Evolutionary conservation across 2,797 vertebrate genomes (phyloP), one percentile per base, ranked within the genome.

Genomic region (Rhinella marina): DNA sequence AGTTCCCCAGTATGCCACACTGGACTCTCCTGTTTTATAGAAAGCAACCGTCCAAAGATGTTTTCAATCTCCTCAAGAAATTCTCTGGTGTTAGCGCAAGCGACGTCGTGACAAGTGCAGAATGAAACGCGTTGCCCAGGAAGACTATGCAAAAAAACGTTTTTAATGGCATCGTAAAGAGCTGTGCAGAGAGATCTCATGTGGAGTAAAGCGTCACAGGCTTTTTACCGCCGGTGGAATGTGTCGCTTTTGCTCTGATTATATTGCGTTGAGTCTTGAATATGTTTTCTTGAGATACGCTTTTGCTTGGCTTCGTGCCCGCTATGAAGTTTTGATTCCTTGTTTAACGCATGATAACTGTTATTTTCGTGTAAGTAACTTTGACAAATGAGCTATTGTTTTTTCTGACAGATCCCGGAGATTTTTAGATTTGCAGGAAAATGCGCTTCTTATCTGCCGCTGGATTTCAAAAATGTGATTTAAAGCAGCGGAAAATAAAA

Each of bases 361-460:
- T 88, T 88, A 88, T 88, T 88, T 88, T 85, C 76, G 23, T 81
- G 87, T 78, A 78, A 84, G 87, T 27, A 72, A 88, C 82, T 79
- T 61, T 88, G 82, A 88, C 76, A 84, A 84, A 88, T 50, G 21
- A 72, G 48, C 29, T 57, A 85, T 85, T 88, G 87, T 81, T 88
- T 85, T 85, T 52, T 56, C 29, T 80, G 87, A 88, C 87, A 88
- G 64, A 80, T 88, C 82, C 64, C 57, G n/a, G 75, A 50, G 87
- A 79, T 84, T 87, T 29, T 54, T 29, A 48, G 62, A 11, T 82
- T 59, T 23, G 41, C 86, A 61, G 57, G 17, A 84, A 84, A 76
- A 17, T 79, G 50, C 72, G 52, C 13, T 88, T 84, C 75, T 88
- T 84, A 84, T 88, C 87, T 70, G 54, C 48, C 13, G 23, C 61